Conservation (phyloP, 2,113 vertebrate species). For the Strix uralensis region DNA sequence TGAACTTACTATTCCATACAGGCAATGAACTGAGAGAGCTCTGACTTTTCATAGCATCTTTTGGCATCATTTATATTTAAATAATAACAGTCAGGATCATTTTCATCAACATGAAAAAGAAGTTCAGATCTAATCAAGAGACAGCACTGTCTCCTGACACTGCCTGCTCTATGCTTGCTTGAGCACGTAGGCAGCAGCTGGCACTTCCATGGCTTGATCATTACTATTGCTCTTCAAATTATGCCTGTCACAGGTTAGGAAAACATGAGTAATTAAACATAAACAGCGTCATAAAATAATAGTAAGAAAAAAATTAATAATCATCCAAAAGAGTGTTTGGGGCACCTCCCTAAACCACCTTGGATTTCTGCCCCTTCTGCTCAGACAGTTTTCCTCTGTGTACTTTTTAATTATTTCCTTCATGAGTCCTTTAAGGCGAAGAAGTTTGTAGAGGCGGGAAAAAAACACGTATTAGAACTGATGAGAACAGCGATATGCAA, state of each 20-base stretch:
- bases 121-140: slow-evolving; percentile 42
- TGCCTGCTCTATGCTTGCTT: slow-evolving; percentile 47
- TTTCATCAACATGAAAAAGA: slow-evolving; percentile 32
- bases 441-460: not conserved
- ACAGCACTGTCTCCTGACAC: not conserved
- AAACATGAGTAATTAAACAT: slow-evolving; percentile 57
- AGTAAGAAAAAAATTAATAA: slow-evolving; percentile 62
- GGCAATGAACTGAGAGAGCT: not conserved
- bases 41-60: not conserved
- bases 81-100: slow-evolving; percentile 14
- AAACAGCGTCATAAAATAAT: slow-evolving; percentile 17
- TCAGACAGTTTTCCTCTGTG: slow-evolving; percentile 17
- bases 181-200: slow-evolving; percentile 47
- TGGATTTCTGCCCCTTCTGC: slow-evolving; percentile 21
- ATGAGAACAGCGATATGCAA: slow-evolving; percentile 46
- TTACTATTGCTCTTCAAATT: slow-evolving; percentile 39
- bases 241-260: slow-evolving; percentile 58
- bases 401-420: slow-evolving; percentile 40
- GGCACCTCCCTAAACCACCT: slow-evolving; percentile 20
- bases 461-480: not conserved
- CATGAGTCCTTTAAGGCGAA: slow-evolving; percentile 10
- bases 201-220: slow-evolving; percentile 14
- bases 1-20: not conserved
- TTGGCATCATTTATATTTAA: slow-evolving; percentile 11
- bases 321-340: slow-evolving; percentile 13